phyloP scores from a whole-genome alignment of 2,113 vertebrate species.

The Saccopteryx leptura region DNA sequence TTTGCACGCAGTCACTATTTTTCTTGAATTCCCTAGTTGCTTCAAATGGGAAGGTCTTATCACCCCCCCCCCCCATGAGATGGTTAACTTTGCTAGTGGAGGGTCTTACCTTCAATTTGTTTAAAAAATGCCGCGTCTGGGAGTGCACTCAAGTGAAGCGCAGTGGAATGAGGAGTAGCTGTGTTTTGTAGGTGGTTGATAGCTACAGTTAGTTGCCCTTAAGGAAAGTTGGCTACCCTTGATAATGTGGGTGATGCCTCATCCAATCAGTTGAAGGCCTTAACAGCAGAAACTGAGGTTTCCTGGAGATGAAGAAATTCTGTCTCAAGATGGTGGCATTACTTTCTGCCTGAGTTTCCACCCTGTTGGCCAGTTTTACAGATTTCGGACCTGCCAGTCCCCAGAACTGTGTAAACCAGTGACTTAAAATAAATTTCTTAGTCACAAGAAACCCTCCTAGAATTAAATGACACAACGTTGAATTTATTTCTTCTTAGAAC shows the following conservation, averaged over 20 bases:
- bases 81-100: neutral
- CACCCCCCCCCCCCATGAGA: neutral
- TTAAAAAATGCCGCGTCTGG: neutral
- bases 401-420: neutral
- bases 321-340: neutral
- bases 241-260: neutral
- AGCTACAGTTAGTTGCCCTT: neutral
- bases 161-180: too few species aligned
- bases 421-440: neutral
- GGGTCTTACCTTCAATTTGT: neutral
- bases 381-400: neutral
- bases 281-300: neutral
- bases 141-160: neutral
- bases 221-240: neutral
- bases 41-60: neutral
- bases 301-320: neutral
- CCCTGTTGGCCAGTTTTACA: neutral
- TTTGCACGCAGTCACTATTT: neutral
- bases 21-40: neutral
- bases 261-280: neutral
- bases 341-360: neutral
- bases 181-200: neutral
- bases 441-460: neutral
- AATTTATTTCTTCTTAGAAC: neutral
- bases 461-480: neutral